Conservation (phyloP, 1,140 invertebrate species). For the Archivesica marissinica region DNA sequence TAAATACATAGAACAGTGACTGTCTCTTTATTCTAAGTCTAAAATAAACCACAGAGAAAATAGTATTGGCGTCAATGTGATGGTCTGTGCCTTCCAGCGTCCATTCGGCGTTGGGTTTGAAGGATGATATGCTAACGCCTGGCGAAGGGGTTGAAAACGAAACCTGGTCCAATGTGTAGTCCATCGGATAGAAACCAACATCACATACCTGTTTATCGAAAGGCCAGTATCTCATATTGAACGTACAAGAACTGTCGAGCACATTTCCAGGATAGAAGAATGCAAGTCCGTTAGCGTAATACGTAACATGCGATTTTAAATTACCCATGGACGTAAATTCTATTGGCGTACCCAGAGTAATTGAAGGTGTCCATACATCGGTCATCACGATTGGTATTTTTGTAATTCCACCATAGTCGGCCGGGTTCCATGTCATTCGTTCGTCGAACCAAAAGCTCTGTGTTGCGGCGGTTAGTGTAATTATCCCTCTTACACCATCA, state of each 20-base stretch:
- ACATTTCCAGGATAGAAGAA: neutral
- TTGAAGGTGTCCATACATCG: slow-evolving; percentile 36
- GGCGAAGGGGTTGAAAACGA: neutral
- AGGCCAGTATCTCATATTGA: slow-evolving; percentile 45
- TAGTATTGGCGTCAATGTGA: neutral
- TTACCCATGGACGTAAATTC: neutral
- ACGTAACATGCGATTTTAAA: neutral
- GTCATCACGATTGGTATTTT: slow-evolving; percentile 3
- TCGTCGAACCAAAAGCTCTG: slow-evolving; percentile 36
- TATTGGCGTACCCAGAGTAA: neutral
- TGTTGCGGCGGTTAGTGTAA: neutral
- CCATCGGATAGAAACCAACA: neutral
- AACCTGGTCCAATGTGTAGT: neutral
- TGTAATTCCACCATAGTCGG: slow-evolving; percentile 25
- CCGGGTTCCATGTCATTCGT: slow-evolving; percentile 33
- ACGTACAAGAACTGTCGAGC: neutral
- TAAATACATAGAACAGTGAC: slow-evolving; percentile 17
- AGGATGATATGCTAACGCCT: neutral
- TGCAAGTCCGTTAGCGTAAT: neutral
- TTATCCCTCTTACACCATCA: slow-evolving; percentile 8
- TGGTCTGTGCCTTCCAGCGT: neutral
- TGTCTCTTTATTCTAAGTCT: neutral
- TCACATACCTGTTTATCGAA: slow-evolving; percentile 38
- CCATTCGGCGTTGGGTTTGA: slow-evolving; percentile 10
- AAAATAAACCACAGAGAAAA: slow-evolving; percentile 1